Conservation (phyloP, 1,140 invertebrate species). For the Bombus superbus region DNA sequence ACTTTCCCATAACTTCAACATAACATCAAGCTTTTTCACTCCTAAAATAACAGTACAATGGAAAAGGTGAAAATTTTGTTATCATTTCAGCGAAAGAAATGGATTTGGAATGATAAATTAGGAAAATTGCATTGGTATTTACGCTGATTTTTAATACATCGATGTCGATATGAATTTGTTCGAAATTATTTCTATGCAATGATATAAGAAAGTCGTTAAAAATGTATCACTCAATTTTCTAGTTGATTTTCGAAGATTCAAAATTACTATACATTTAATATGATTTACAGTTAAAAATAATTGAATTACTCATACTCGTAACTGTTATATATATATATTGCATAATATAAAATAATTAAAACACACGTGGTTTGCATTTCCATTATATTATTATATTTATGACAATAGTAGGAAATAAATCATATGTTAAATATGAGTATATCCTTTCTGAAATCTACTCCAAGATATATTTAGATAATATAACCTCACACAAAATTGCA, state of each 20-base stretch:
- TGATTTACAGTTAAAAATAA: constrained; percentile 44
- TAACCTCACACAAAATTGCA: constrained; percentile 39
- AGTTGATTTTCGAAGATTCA: neutral
- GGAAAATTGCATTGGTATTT: neutral
- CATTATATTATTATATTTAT: neutral
- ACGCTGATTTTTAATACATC: no score
- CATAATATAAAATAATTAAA: constrained; percentile 45
- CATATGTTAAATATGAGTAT: neutral
- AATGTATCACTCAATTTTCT: neutral
- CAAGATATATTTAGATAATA: constrained; percentile 9
- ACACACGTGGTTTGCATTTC: constrained; percentile 22
- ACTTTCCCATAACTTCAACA: constrained; percentile 32
- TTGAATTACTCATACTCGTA: constrained; percentile 37
- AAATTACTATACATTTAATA: neutral
- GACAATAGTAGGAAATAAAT: neutral
- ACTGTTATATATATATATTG: constrained; percentile 43
- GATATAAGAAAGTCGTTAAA: neutral
- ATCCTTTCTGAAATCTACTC: neutral
- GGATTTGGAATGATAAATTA: neutral
- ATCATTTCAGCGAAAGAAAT: neutral
- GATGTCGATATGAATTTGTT: neutral
- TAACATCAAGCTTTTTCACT: neutral
- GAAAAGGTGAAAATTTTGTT: neutral
- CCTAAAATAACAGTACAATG: neutral
- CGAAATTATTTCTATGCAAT: neutral